Conservation (phyloP, 2,113 vertebrate species). For the Spheniscus mendiculus region DNA sequence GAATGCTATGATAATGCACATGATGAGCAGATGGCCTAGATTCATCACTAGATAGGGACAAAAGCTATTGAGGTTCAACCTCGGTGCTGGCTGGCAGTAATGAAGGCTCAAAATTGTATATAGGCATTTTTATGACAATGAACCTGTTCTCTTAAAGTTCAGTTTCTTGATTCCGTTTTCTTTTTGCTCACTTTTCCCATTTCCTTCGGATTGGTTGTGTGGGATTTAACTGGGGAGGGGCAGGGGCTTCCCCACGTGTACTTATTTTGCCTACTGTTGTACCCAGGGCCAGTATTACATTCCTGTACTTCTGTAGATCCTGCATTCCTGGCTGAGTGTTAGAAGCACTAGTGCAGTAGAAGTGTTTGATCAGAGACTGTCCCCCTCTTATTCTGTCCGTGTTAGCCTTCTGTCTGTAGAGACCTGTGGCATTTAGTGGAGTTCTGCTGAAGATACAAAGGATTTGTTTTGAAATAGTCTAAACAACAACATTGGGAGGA, state of each 20-base stretch:
- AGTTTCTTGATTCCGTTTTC: background rate
- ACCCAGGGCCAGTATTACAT: background rate
- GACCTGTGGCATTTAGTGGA: background rate
- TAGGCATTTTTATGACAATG: background rate
- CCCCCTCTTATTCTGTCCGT: background rate
- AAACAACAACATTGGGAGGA: background rate
- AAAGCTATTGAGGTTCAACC: background rate
- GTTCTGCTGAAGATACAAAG: background rate
- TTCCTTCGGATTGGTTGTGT: background rate
- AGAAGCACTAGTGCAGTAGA: background rate
- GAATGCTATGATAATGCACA: background rate
- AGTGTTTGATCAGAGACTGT: background rate
- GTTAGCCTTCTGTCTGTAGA: background rate
- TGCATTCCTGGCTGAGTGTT: background rate
- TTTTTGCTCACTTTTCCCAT: background rate
- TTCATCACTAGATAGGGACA: background rate
- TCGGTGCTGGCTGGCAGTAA: background rate
- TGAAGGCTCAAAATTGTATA: background rate
- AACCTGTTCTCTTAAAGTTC: background rate
- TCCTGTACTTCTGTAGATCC: background rate
- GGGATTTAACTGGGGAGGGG: background rate
- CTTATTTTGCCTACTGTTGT: rapidly evolving
- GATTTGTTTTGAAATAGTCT: background rate
- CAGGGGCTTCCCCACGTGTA: background rate
- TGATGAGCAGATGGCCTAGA: background rate